Conservation (phyloP, 2,113 vertebrate species). For the Malurus cyaneus region DNA sequence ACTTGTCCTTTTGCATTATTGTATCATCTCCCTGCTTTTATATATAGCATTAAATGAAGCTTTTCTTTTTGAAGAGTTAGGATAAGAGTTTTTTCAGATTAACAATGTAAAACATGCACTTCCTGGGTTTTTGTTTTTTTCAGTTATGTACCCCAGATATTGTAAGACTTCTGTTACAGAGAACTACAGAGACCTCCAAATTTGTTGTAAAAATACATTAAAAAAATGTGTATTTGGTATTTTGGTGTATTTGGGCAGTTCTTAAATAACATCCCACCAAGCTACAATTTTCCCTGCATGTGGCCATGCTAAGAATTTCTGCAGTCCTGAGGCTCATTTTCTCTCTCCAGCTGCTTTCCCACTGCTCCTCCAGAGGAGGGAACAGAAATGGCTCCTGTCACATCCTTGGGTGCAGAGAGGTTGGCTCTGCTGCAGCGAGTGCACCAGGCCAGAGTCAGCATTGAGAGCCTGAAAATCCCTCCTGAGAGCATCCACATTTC, state of each 20-base stretch:
- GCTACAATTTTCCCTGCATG: fast-evolving
- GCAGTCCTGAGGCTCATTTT: background rate
- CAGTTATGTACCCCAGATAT: fast-evolving
- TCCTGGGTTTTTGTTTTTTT: background rate
- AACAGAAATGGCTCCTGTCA: too few relatives aligned
- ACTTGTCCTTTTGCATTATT: background rate
- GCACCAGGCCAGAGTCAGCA: too few relatives aligned
- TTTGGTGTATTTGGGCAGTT: background rate
- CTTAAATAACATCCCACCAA: background rate
- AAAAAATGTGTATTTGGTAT: background rate
- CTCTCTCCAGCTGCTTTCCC: slow-evolving; percentile 23
- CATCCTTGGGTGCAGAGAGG: too few relatives aligned
- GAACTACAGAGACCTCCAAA: background rate
- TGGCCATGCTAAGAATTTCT: background rate
- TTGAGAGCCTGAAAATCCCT: too few relatives aligned
- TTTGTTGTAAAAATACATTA: background rate
- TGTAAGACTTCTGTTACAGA: background rate
- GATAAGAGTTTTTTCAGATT: background rate
- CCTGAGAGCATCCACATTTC: too few relatives aligned
- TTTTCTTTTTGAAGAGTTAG: background rate
- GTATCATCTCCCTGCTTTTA: background rate
- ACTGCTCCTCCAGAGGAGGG: background rate
- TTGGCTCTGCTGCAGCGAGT: too few relatives aligned
- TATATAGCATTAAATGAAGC: background rate
- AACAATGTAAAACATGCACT: fast-evolving